Evolutionary conservation across 2,888 invertebrate species (phyloP).

Genomic region (Papilio gigon): DNA sequence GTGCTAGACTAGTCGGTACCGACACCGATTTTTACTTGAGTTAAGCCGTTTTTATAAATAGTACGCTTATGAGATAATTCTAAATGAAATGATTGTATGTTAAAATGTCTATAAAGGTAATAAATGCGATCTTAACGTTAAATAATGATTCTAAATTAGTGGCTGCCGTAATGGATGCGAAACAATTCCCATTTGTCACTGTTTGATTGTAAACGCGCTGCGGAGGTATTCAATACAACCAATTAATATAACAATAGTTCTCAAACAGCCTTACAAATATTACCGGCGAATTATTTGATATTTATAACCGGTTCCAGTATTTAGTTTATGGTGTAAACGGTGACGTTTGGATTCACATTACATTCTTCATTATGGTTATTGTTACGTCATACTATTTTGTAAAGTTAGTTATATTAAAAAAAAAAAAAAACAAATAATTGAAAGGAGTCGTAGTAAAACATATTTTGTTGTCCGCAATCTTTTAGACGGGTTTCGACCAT

Average conservation of each 20-base stretch:
- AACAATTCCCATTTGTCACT: slow-evolving; percentile 66
- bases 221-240: slow-evolving; percentile 44
- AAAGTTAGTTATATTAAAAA: too few relatives aligned
- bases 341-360: neutral
- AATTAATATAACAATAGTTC: slow-evolving; percentile 40
- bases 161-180: slow-evolving; percentile 55
- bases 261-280: slow-evolving; percentile 29
- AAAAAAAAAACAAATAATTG: too few relatives aligned
- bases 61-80: neutral
- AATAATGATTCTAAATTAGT: slow-evolving; percentile 49
- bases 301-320: slow-evolving; percentile 22
- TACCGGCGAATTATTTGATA: slow-evolving; percentile 24
- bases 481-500: too few relatives aligned
- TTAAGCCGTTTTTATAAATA: too few relatives aligned
- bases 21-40: too few relatives aligned
- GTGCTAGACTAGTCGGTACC: too few relatives aligned
- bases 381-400: neutral
- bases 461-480: too few relatives aligned
- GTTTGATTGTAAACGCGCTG: slow-evolving; percentile 56
- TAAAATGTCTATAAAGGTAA: slow-evolving; percentile 1
- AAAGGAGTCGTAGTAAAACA: too few relatives aligned
- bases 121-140: slow-evolving; percentile 19
- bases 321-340: slow-evolving; percentile 1
- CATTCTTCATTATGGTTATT: neutral
- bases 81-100: neutral